A percentile compares a stretch with the other conserved stretches of the same genome.
Evolutionary conservation across 2,797 vertebrate genomes (phyloP).

Genomic region (Sebastes cheni): DNA sequence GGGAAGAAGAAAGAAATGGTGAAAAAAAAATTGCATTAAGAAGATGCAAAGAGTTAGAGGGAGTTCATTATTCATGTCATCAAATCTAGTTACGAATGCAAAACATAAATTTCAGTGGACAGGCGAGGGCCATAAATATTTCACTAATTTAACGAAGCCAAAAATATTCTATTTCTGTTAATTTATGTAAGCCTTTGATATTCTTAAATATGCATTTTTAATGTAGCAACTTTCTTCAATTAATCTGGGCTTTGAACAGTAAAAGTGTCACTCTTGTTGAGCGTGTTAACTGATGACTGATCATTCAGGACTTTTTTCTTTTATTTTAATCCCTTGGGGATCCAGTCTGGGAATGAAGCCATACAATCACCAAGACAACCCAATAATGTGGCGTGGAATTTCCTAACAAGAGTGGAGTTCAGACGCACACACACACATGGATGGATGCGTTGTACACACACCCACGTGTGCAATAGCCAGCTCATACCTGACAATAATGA

Average conservation of each 20-base stretch:
- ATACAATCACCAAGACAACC: constrained; percentile 77
- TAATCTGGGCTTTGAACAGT: constrained; percentile 52
- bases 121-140: constrained; percentile 50
- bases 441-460: constrained; percentile 1
- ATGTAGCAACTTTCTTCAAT: constrained; percentile 53
- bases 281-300: constrained; percentile 68
- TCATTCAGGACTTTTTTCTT: constrained; percentile 69
- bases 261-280: constrained; percentile 61
- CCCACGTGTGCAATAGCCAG: constrained; percentile 46
- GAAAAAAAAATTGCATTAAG: background rate
- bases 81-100: constrained; percentile 35
- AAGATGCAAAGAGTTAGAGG: constrained; percentile 2
- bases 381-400: constrained; percentile 80
- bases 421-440: constrained; percentile 28
- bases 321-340: constrained; percentile 67
- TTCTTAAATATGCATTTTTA: constrained; percentile 58
- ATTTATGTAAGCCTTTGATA: constrained; percentile 52
- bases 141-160: constrained; percentile 25
- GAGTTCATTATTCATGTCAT: constrained; percentile 45
- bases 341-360: constrained; percentile 79
- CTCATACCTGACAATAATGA: constrained; percentile 56
- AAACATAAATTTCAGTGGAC: constrained; percentile 37
- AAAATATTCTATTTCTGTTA: constrained; percentile 48
- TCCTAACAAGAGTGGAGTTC: constrained; percentile 75
- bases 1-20: background rate